A percentile compares a stretch with the other conserved stretches of the same genome.
These are phyloP conservation scores for Saimiri boliviensis DNA, from an alignment of 2,113 vertebrate species.

Conservation along the genomic window DNA sequence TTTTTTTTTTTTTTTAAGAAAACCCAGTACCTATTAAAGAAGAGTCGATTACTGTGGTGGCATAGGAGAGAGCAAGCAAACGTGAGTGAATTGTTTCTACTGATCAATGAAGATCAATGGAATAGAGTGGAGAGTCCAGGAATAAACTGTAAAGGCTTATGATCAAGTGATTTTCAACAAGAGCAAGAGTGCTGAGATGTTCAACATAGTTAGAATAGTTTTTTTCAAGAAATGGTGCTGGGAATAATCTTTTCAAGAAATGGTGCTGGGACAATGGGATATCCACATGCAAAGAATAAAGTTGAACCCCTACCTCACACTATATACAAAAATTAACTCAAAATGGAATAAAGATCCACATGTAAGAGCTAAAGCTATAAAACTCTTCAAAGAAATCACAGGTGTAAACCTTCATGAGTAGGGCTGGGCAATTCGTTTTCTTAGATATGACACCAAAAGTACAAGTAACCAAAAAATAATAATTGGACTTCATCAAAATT, in stretches of 20 bases:
- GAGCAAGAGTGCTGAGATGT: neutral
- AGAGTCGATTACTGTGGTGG: neutral
- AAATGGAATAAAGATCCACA: neutral
- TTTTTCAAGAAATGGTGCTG: too few relatives aligned
- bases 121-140: neutral
- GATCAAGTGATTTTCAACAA: neutral
- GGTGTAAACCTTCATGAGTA: neutral
- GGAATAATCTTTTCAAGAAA: neutral
- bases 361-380: neutral
- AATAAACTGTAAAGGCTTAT: neutral
- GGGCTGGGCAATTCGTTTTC: neutral
- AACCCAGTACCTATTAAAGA: neutral
- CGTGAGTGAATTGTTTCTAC: neutral
- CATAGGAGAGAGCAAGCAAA: neutral
- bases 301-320: neutral
- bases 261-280: neutral
- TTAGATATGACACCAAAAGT: neutral
- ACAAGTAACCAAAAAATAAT: neutral
- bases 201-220: neutral
- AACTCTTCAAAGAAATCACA: neutral
- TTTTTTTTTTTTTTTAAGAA: too few relatives aligned
- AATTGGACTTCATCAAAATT: neutral
- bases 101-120: neutral
- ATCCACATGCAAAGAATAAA: neutral
- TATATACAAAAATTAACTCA: neutral